These are phyloP conservation scores for Philopotamus ludificatus DNA, from an alignment of 1,140 invertebrate genomes.

Conservation along the genomic window DNA sequence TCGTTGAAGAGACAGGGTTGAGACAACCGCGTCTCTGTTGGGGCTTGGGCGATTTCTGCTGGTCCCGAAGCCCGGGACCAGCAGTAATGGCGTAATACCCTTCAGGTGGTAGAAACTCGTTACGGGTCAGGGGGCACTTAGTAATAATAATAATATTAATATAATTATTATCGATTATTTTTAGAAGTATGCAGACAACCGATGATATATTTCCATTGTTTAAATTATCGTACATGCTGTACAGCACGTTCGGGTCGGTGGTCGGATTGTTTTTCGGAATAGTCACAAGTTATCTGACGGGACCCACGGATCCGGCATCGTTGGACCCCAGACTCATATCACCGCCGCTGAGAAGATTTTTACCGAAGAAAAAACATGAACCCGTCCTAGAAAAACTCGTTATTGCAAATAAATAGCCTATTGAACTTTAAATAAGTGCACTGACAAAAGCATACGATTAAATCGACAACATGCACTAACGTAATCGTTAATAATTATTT, in stretches of 20 bases:
- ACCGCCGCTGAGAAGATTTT: slow-evolving; percentile 45
- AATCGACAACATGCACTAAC: no score
- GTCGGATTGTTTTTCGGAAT: slow-evolving; percentile 66
- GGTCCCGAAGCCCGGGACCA: no score
- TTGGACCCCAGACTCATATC: slow-evolving; percentile 63
- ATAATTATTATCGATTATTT: background rate
- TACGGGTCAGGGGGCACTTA: no score
- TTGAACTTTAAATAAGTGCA: no score
- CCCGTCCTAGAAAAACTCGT: background rate
- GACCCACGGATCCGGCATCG: slow-evolving; percentile 56
- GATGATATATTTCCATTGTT: slow-evolving; percentile 31
- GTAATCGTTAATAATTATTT: no score
- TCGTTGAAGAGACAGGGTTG: no score
- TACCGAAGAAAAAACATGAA: slow-evolving; percentile 24
- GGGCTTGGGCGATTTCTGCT: no score
- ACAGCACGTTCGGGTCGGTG: slow-evolving; percentile 52
- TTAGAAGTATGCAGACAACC: background rate
- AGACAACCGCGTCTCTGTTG: no score
- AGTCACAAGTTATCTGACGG: slow-evolving; percentile 66
- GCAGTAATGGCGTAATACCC: no score
- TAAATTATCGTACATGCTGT: slow-evolving; percentile 28
- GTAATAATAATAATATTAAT: no score
- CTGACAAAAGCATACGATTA: no score
- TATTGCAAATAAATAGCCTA: background rate
- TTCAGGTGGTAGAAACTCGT: no score